Conservation (phyloP, 2,797 vertebrate genomes). For the Malacoctenus gilli region DNA sequence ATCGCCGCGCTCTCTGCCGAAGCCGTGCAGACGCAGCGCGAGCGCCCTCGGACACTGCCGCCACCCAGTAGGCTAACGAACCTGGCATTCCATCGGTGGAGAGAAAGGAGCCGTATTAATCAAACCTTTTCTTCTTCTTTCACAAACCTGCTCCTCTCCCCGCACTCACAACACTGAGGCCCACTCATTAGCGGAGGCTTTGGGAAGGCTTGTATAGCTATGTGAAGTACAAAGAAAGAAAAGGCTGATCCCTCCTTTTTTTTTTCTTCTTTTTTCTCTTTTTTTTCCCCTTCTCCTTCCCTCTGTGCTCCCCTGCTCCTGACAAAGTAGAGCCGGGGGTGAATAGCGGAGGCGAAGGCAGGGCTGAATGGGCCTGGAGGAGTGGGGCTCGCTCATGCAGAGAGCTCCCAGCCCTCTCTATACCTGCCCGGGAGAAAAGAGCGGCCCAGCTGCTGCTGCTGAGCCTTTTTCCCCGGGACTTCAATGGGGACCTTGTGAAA, state of each 20-base stretch:
- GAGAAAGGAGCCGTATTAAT: slow-evolving; percentile 68
- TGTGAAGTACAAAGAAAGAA: slow-evolving; percentile 73
- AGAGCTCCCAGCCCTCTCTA: slow-evolving; percentile 75
- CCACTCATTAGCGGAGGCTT: slow-evolving; percentile 75
- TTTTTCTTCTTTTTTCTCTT: slow-evolving; percentile 51
- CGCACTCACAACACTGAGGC: slow-evolving; percentile 48
- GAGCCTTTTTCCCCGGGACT: slow-evolving; percentile 73
- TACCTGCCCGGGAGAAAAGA: slow-evolving; percentile 76
- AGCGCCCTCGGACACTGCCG: slow-evolving; percentile 35
- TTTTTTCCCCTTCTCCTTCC: slow-evolving; percentile 51
- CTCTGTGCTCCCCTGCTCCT: slow-evolving; percentile 60
- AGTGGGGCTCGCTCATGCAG: slow-evolving; percentile 79
- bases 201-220: slow-evolving; percentile 70
- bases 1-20: slow-evolving; percentile 25
- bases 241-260: slow-evolving; percentile 69
- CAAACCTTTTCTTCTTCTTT: slow-evolving; percentile 67
- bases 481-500: slow-evolving; percentile 80
- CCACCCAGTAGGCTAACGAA: slow-evolving; percentile 54
- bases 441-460: slow-evolving; percentile 79
- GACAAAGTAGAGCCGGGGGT: slow-evolving; percentile 73
- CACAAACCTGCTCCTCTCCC: slow-evolving; percentile 61
- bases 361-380: slow-evolving; percentile 73
- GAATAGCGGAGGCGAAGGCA: slow-evolving; percentile 70
- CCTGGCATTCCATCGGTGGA: slow-evolving; percentile 60
- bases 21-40: slow-evolving; percentile 35